Conservation (phyloP, 2,113 vertebrate species). For the Zosterops japonicus region DNA sequence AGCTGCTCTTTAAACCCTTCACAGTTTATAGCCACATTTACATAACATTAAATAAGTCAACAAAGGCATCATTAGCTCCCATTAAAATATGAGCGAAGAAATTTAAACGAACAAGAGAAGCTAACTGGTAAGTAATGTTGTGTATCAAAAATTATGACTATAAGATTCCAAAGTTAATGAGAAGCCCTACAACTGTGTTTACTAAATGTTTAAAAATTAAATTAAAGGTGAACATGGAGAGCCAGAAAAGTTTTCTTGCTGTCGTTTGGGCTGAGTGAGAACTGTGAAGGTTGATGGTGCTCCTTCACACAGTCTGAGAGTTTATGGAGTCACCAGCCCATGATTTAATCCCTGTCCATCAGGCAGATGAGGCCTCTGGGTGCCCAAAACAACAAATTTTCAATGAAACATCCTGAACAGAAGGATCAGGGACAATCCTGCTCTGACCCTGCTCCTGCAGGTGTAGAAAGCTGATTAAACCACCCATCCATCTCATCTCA, state of each 20-base stretch:
- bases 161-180: constrained; percentile 94
- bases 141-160: constrained; percentile 94
- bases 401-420: neutral
- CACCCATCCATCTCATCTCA: neutral
- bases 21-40: constrained; percentile 85
- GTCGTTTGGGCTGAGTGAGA: neutral
- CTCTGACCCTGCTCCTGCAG: neutral
- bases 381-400: neutral
- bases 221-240: constrained; percentile 76
- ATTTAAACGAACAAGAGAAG: constrained; percentile 94
- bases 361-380: neutral
- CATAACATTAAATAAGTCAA: constrained; percentile 88
- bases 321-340: neutral
- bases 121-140: constrained; percentile 99
- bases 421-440: neutral
- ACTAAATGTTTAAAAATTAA: constrained; percentile 90
- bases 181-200: constrained; percentile 88
- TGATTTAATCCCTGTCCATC: neutral
- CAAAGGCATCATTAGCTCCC: constrained; percentile 97
- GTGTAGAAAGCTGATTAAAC: neutral
- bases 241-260: constrained; percentile 51
- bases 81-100: constrained; percentile 97
- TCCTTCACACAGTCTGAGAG: neutral
- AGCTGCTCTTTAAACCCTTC: constrained; percentile 79
- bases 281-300: neutral